Evolutionary conservation across 1,140 invertebrate genomes (phyloP), one percentile per base, ranked within the genome.

Genomic region (Pseudomyrmex pallidus): DNA sequence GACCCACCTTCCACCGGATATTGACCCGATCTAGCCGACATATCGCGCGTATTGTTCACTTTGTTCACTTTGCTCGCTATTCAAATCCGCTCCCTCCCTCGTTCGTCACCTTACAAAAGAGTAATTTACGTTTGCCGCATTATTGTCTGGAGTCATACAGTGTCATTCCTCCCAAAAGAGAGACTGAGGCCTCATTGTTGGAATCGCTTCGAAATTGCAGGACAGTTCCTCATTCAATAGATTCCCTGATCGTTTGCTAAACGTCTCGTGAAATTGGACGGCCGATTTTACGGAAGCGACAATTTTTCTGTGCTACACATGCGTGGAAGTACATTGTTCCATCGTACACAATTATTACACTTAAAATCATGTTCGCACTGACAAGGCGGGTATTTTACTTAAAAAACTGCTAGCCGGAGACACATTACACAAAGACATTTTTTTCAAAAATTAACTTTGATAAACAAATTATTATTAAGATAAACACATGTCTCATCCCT

Each of bases 31-130:
- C 82, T 80, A 82, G 67, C 57, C 64, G 85, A 89, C 89, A 90
- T 90, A 91, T 90, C 82, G 85, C 66, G 22, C 82, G 80, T 74
- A 91, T 91, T 91, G 90, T 90, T 87, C 87, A 85, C 73, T 83
- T 91, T 90, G 89, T 90, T 87, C 85, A 83, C 59, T 84, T 86
- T 86, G 83, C 82, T 83, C 76, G 8, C 85, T 63, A 90, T 89
- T 90, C 74, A 90, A 84, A 88, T 82, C 70, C n/a, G n/a, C 4
- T 63, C 70, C 61, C 57, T 82, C 44, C n/a, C 13, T 61, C 35
- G 15, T 20, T 54, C 22, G 12, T 76, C 63, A 61, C 50, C 74
- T 66, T 64, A 48, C 89, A 66, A 83, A 85, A 82, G 7, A 83
- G 84, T 85, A 90, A 90, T 90, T 90, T 89, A 88, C 87, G 83